Conservation (phyloP, 2,113 vertebrate genomes). For the Archocentrus centrarchus region DNA sequence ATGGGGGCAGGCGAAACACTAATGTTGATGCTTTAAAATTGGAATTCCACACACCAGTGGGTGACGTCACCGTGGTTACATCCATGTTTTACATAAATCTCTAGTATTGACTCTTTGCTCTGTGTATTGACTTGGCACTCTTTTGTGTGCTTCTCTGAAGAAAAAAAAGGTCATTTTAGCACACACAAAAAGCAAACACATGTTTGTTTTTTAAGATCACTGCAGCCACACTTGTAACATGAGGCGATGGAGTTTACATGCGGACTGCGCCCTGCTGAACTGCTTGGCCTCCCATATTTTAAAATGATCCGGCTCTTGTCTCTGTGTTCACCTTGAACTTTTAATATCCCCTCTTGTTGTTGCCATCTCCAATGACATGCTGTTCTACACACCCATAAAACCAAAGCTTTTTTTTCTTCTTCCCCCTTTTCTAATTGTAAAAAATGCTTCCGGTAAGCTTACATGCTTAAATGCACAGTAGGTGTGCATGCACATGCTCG, state of each 20-base stretch:
- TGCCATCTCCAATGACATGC: slow-evolving; percentile 18
- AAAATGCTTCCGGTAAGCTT: neutral
- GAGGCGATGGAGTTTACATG: neutral
- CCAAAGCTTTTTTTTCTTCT: neutral
- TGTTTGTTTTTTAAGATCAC: neutral
- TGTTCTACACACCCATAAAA: neutral
- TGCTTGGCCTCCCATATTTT: neutral
- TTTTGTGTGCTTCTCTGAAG: slow-evolving; percentile 1
- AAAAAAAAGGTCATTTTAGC: neutral
- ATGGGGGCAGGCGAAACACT: neutral
- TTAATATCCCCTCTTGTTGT: slow-evolving; percentile 6
- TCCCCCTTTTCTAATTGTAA: neutral
- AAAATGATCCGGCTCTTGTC: neutral
- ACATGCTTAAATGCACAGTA: neutral
- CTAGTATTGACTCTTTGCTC: neutral
- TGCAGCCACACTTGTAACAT: neutral
- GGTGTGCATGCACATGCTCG: neutral
- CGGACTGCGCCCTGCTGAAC: slow-evolving; percentile 1
- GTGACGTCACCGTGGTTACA: neutral
- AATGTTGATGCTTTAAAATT: neutral
- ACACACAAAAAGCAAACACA: neutral
- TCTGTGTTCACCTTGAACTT: slow-evolving; percentile 54
- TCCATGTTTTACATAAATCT: neutral
- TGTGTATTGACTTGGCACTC: neutral
- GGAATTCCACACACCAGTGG: neutral